Percentiles rank a stretch among this genome's conserved stretches.
Evolutionary conservation across 2,888 invertebrate species (phyloP).

Genomic region (Oscheius myriophilus): DNA sequence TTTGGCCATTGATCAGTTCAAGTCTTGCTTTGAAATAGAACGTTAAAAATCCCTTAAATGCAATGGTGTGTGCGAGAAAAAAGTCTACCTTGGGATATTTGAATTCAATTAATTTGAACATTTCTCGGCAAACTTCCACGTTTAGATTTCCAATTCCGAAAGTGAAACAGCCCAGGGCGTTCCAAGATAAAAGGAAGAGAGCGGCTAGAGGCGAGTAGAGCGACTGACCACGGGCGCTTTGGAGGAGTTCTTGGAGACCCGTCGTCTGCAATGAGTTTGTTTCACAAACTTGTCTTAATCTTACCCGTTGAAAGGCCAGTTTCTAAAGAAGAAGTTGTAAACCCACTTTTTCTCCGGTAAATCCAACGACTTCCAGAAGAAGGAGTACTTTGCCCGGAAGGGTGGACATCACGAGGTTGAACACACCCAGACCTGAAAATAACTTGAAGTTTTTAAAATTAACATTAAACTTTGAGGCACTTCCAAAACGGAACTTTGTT

Average conservation of each 20-base stretch:
- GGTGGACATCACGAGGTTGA: conserved; percentile 71
- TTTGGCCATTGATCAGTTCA: conserved; percentile 76
- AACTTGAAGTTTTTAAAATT: too few species aligned
- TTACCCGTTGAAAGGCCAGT: too few species aligned
- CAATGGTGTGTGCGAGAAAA: conserved; percentile 67
- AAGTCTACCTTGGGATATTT: conserved; percentile 78
- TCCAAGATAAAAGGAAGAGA: conserved; percentile 85
- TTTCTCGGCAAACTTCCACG: conserved; percentile 80
- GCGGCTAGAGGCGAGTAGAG: conserved; percentile 87
- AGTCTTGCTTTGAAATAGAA: conserved; percentile 88
- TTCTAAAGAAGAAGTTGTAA: too few species aligned
- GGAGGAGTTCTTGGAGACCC: conserved; percentile 60
- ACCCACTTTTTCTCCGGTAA: conserved; percentile 80
- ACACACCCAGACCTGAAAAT: too few species aligned
- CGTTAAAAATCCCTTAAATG: conserved; percentile 83
- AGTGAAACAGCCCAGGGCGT: conserved; percentile 75
- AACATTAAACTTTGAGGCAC: too few species aligned
- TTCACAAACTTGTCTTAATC: too few species aligned
- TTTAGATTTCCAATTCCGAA: conserved; percentile 79
- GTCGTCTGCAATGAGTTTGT: conserved; percentile 36
- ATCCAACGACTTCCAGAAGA: conserved; percentile 91
- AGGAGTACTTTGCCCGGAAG: conserved; percentile 83
- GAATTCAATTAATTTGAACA: conserved; percentile 76
- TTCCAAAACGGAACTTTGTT: too few species aligned
- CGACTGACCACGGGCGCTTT: conserved; percentile 73